Conservation (phyloP, 2,888 invertebrate species). For the Anticlea derivata region DNA sequence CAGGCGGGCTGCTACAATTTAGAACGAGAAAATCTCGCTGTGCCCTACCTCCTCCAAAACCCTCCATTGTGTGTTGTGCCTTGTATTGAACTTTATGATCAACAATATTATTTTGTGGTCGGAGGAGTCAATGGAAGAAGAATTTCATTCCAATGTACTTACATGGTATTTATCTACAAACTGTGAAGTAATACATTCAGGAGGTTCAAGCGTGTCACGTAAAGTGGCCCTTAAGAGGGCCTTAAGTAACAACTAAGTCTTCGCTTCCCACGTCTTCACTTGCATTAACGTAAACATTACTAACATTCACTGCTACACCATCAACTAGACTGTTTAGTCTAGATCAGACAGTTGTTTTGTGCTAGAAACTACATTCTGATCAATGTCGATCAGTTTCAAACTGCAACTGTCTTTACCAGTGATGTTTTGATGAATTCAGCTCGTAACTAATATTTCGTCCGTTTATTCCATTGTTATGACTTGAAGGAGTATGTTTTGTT, state of each 20-base stretch:
- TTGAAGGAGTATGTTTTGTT: too few relatives aligned
- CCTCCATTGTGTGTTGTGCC: too few relatives aligned
- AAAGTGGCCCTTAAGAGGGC: slow-evolving; percentile 31
- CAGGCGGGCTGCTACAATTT: too few relatives aligned
- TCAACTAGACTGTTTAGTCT: slow-evolving; percentile 20
- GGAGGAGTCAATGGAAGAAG: too few relatives aligned
- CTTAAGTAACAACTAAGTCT: slow-evolving; percentile 35
- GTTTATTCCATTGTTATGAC: too few relatives aligned
- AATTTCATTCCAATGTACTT: too few relatives aligned
- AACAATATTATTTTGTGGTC: too few relatives aligned
- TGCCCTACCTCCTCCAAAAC: too few relatives aligned
- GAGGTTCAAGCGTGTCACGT: slow-evolving; percentile 18
- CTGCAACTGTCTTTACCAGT: background rate
- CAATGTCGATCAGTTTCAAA: background rate
- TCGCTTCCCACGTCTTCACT: slow-evolving; percentile 45
- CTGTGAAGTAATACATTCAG: slow-evolving; percentile 5
- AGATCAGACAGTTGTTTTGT: background rate
- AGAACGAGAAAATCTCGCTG: too few relatives aligned
- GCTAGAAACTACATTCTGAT: background rate
- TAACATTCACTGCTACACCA: slow-evolving; percentile 11
- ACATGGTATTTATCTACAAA: background rate
- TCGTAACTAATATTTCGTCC: too few relatives aligned
- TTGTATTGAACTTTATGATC: too few relatives aligned
- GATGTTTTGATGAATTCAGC: too few relatives aligned
- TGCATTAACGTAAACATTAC: slow-evolving; percentile 47